Evolutionary conservation across 2,113 vertebrate species (phyloP).

Genomic region (Macrotus californicus): DNA sequence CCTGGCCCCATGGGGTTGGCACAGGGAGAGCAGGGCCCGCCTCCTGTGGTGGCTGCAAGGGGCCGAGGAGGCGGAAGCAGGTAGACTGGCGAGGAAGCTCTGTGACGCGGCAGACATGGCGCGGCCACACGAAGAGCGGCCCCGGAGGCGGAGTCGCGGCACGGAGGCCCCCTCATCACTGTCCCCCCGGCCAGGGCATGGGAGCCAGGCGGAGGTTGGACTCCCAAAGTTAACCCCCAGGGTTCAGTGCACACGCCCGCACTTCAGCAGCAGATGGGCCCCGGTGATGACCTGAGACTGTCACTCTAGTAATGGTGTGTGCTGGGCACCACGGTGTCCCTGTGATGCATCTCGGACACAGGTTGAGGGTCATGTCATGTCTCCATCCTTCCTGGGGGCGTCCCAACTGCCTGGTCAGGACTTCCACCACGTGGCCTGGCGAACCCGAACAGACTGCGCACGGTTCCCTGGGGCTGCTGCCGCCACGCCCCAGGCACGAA

Average conservation of each 20-base stretch:
- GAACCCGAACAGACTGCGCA: neutral
- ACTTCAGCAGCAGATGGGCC: neutral
- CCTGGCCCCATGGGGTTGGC: too few relatives aligned
- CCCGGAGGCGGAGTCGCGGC: too few relatives aligned
- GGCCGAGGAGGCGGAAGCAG: too few relatives aligned
- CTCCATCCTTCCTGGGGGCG: neutral
- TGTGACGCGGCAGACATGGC: too few relatives aligned
- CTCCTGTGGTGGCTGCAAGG: too few relatives aligned
- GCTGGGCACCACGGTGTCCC: neutral
- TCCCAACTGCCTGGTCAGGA: neutral
- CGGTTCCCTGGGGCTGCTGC: neutral
- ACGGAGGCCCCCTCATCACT: neutral
- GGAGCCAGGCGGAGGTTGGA: neutral
- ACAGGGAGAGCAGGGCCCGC: too few relatives aligned
- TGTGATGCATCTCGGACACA: neutral
- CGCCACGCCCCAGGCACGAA: too few relatives aligned
- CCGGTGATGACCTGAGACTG: neutral
- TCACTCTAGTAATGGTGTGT: neutral
- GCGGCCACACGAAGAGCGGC: too few relatives aligned
- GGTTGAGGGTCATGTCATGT: neutral
- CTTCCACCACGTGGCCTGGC: neutral
- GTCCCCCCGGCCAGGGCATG: neutral
- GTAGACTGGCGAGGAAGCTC: too few relatives aligned
- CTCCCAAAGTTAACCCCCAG: neutral
- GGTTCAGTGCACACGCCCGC: neutral